Evolutionary conservation across 1,140 invertebrate species (phyloP), one percentile per base, ranked within the genome.

Genomic region (Schlechtendalia chinensis): DNA sequence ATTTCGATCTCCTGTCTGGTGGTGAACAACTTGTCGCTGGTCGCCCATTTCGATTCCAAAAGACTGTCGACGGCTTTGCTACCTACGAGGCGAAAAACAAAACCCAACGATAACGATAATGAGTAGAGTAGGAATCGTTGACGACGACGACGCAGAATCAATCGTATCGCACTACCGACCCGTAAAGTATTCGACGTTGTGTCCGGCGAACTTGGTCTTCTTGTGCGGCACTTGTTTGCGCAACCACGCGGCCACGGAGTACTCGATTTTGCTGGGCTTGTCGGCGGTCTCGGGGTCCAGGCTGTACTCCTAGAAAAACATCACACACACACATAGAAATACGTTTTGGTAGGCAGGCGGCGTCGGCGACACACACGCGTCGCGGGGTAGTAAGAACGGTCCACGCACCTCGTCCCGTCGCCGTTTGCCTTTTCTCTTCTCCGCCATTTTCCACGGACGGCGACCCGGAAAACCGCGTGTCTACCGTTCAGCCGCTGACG

Each of bases 151-250:
- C 32, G 8, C 32, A n/a, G n/a, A n/a, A n/a, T n/a, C n/a, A n/a
- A n/a, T n/a, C 32, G 32, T 39, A n/a, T 39, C 3, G 32, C 32
- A 39, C 10, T 45, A 63, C 83, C 85, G 89, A 91, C 95, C 95
- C 83, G 95, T 95, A 83, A 99, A 99, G 87, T 98, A 98, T 86
- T 97, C 93, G 0, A 99, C 97, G 87, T 96, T 93, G 86, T 98
- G 96, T 84, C 94, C 94, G 63, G 96, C 88, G 85, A 98, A 96
- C 87, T 96, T 98, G 0, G 96, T 97, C 85, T 96, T 96, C 86
- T 98, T 98, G 11, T 91, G 93, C 19, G 94, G 95, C 19, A 96
- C 91, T 87, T 97, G 96, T 82, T 93, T 93, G 69, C 94, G 92
- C 63, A 99, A 87, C 93, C 95, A 98, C 86, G 96, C 97, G 0